Conservation (phyloP, 2,888 invertebrate genomes). For the Epistrophe grossulariae region DNA sequence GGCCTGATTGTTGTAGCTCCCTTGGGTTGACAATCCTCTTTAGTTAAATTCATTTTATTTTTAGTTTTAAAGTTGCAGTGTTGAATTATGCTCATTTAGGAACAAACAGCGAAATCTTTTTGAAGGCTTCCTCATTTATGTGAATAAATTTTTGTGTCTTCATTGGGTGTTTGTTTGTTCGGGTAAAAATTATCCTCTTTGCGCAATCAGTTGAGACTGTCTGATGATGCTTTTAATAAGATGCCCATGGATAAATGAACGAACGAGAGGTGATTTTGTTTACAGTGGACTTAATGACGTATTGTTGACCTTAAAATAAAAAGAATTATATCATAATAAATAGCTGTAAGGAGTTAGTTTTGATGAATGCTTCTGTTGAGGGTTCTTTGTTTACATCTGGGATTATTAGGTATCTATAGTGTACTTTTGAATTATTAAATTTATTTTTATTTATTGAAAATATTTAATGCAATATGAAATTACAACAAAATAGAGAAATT, state of each 20-base stretch:
- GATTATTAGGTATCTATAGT: too few species aligned
- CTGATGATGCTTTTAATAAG: constrained; percentile 18
- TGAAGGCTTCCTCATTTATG: constrained; percentile 60
- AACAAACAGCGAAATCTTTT: constrained; percentile 10
- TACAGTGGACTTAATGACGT: constrained; percentile 63
- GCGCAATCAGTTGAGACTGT: constrained; percentile 64
- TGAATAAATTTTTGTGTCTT: constrained; percentile 24
- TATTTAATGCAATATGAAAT: too few species aligned
- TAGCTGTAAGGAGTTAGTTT: neutral
- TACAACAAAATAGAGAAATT: too few species aligned
- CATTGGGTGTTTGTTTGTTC: constrained; percentile 18
- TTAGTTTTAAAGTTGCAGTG: constrained; percentile 6
- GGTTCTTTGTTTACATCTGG: neutral
- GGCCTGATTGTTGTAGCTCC: constrained; percentile 39
- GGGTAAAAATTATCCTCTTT: constrained; percentile 66
- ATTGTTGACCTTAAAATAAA: constrained; percentile 58
- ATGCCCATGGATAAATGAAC: constrained; percentile 44
- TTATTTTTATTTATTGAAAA: too few species aligned
- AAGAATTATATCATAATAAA: neutral
- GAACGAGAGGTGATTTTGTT: constrained; percentile 56
- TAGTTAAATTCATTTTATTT: constrained; percentile 37
- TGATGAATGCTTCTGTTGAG: neutral
- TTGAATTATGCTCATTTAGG: constrained; percentile 59
- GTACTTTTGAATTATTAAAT: too few species aligned
- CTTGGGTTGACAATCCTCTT: constrained; percentile 62